Conservation (phyloP, 2,888 invertebrate genomes). For the Uropetala carovei region DNA sequence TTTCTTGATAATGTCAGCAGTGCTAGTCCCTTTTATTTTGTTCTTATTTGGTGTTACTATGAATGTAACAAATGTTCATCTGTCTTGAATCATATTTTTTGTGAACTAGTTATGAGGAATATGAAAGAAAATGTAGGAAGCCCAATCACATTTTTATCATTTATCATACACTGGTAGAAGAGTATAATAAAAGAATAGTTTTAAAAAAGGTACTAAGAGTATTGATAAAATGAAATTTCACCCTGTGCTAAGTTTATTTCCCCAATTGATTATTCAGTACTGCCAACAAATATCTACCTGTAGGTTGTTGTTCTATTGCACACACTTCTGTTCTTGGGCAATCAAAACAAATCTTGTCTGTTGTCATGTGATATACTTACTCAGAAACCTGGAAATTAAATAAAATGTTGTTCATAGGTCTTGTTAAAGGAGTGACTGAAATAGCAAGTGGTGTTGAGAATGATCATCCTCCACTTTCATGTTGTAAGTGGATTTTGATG, state of each 20-base stretch:
- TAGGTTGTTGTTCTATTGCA: conserved; percentile 59
- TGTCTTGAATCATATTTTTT: conserved; percentile 55
- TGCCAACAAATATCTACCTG: conserved; percentile 42
- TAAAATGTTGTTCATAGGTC: conserved; percentile 39
- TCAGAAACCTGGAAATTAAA: conserved; percentile 43
- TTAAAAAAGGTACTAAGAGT: conserved; percentile 11
- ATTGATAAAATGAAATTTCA: conserved; percentile 37
- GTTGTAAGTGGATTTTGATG: not conserved
- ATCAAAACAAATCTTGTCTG: conserved; percentile 51
- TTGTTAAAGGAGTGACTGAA: not conserved
- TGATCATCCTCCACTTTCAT: not conserved
- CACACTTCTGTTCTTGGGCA: conserved; percentile 58
- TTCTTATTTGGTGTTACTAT: conserved; percentile 53
- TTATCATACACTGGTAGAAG: conserved; percentile 49
- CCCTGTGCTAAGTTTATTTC: conserved; percentile 37
- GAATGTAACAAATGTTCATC: conserved; percentile 54
- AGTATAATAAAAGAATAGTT: conserved; percentile 51
- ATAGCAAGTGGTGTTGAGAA: not conserved
- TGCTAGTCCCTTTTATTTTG: conserved; percentile 61
- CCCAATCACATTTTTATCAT: conserved; percentile 55
- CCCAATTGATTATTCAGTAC: conserved; percentile 42
- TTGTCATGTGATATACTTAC: conserved; percentile 63
- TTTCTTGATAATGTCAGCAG: conserved; percentile 57
- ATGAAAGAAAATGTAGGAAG: conserved; percentile 28
- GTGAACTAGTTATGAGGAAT: conserved; percentile 56